These are phyloP conservation scores for Rhagophthalmus giganteus DNA, from an alignment of 2,888 invertebrate species.

Conservation along the genomic window DNA sequence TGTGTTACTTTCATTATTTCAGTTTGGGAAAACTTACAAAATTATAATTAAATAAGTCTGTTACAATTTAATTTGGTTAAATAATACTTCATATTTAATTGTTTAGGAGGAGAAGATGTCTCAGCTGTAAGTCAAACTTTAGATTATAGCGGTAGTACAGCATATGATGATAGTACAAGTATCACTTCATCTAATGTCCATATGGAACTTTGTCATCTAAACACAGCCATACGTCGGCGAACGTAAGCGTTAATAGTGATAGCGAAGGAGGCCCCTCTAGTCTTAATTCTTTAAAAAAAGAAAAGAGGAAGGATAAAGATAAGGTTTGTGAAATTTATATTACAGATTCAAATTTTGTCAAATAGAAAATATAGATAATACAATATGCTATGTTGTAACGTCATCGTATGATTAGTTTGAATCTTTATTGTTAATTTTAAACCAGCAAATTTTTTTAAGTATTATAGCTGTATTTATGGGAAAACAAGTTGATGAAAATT, in stretches of 20 bases:
- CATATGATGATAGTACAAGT: constrained; percentile 59
- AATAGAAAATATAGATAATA: neutral
- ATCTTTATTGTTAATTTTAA: too few species aligned
- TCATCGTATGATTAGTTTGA: too few species aligned
- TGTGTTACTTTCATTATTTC: too few species aligned
- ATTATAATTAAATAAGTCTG: too few species aligned
- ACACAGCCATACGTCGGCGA: constrained; percentile 60
- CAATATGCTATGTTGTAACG: constrained; percentile 8
- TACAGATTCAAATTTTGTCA: neutral
- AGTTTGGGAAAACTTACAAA: too few species aligned
- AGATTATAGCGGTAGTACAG: constrained; percentile 59
- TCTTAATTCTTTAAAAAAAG: constrained; percentile 47
- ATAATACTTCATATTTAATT: neutral
- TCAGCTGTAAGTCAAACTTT: constrained; percentile 54
- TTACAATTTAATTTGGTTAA: too few species aligned
- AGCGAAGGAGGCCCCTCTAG: constrained; percentile 50
- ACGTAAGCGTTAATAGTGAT: constrained; percentile 60
- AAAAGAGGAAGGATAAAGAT: constrained; percentile 52
- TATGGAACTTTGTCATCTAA: constrained; percentile 60
- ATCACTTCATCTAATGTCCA: constrained; percentile 61
- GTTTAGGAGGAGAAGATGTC: constrained; percentile 55
- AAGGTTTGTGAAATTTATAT: constrained; percentile 53
- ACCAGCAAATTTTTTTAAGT: too few species aligned
- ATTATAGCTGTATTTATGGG: too few species aligned
- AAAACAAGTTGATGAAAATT: too few species aligned